Evolutionary conservation across 2,797 vertebrate species (phyloP).

Genomic region (Syngnathus acus): DNA sequence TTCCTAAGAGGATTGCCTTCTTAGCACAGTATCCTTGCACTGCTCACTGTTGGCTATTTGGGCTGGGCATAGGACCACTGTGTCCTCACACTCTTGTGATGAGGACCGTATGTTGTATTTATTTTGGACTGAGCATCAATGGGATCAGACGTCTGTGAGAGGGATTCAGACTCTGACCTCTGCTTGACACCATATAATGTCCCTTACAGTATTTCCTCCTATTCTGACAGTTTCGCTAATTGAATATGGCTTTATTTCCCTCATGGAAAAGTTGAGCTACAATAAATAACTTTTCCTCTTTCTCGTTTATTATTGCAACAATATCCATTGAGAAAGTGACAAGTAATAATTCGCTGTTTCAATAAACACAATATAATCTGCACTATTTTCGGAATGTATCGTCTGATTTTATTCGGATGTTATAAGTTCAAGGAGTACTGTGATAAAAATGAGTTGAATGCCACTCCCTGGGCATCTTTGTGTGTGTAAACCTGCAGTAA

Average conservation of each 20-base stretch:
- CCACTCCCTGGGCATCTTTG: neutral
- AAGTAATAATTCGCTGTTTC: neutral
- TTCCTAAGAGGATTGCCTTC: conserved; percentile 53
- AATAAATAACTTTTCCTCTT: neutral
- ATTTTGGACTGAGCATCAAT: conserved; percentile 26
- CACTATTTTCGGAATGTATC: neutral
- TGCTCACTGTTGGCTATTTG: conserved; percentile 22
- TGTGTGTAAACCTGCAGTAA: neutral
- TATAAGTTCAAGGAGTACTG: neutral
- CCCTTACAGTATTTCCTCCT: neutral
- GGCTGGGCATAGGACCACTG: conserved; percentile 13
- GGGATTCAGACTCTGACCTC: neutral
- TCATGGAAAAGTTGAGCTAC: neutral
- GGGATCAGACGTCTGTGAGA: conserved; percentile 18
- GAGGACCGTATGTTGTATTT: conserved; percentile 25
- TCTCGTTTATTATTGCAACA: neutral
- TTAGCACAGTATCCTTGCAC: conserved; percentile 30
- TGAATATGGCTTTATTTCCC: neutral
- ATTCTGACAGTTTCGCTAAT: neutral
- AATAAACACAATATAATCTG: neutral
- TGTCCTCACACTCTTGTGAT: conserved; percentile 30
- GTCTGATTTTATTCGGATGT: neutral
- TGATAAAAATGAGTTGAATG: neutral
- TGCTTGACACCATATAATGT: neutral
- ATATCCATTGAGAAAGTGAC: neutral